Conservation (phyloP, 2,888 invertebrate species). For the Pammene fasciana region DNA sequence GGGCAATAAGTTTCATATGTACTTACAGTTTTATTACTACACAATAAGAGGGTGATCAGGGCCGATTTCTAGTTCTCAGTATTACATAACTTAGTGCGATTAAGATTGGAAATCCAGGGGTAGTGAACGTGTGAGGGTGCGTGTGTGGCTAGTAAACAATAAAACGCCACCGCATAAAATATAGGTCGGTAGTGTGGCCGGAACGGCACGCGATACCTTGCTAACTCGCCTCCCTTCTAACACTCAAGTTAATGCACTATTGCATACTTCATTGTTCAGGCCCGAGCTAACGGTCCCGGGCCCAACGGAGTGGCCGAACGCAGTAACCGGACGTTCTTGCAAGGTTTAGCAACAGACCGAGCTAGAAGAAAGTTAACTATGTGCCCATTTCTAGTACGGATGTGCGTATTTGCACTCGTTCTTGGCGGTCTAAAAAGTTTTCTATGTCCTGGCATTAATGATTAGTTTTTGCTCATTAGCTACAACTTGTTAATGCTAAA, state of each 20-base stretch:
- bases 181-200: constrained; percentile 79
- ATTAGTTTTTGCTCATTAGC: not conserved
- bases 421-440: constrained; percentile 3
- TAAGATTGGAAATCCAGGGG: constrained; percentile 51
- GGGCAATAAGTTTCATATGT: constrained; percentile 8
- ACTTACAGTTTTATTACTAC: constrained; percentile 11
- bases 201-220: constrained; percentile 52
- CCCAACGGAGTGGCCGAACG: constrained; percentile 28
- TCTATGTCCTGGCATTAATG: constrained; percentile 5
- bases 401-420: constrained; percentile 18
- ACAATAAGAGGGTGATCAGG: constrained; percentile 20
- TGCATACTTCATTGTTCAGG: constrained; percentile 61
- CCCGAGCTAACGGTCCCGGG: constrained; percentile 42
- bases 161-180: constrained; percentile 77
- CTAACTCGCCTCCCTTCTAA: constrained; percentile 41
- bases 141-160: constrained; percentile 75
- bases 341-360: constrained; percentile 33
- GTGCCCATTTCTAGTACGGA: constrained; percentile 30
- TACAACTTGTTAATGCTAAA: not conserved
- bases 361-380: constrained; percentile 36
- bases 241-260: constrained; percentile 54
- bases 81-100: constrained; percentile 43
- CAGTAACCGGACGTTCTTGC: constrained; percentile 32
- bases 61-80: constrained; percentile 16
- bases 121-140: constrained; percentile 58